Evolutionary conservation across 2,113 vertebrate species (phyloP), one percentile per base, ranked within the genome.

Genomic region (Nothoprocta perdicaria): DNA sequence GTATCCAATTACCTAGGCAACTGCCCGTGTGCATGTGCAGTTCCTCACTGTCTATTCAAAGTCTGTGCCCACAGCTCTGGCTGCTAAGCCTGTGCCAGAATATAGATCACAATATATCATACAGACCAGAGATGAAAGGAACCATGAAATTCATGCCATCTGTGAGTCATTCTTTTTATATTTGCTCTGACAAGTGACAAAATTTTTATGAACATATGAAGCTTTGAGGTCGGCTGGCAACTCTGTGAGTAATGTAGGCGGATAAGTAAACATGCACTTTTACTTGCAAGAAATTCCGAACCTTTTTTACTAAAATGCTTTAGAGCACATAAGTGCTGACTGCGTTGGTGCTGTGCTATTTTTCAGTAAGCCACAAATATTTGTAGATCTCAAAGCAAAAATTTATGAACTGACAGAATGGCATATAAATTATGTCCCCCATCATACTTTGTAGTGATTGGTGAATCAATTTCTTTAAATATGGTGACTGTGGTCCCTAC

Each of bases 81-180:
- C 31, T 52, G 38, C 27, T 57, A 76, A 82, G 48, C 58, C 17
- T 91, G 31, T 80, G 35, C 10, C 29, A 72, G 57, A 86, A 78
- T 26, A 5, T 52, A 80, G 33, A 61, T 81, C 31, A 58, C 17
- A 86, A 21, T 55, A 50, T 33, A 78, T 84, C 9, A 24, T 16
- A 68, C 5, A 33, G 65, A 50, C 10, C 1, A 1, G 2, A 5
- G 74, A 60, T 21, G 66, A 76, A 67, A 90, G 52, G 29, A 90
- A 86, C 12, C 2, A 84, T 60, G 31, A 86, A 29, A 75, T 60
- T 63, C 16, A 52, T 43, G 41, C 24, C 11, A 52, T 31, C 38
- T 60, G 27, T 50, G 46, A 93, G n/a, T 86, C 68, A 79, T 22
- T 90, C 15, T 15, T 90, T 71, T 94, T 55, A n/a, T 33, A 86